Evolutionary conservation across 2,113 vertebrate genomes (phyloP), one percentile per base, ranked within the genome.

Genomic region (Aepyceros melampus): DNA sequence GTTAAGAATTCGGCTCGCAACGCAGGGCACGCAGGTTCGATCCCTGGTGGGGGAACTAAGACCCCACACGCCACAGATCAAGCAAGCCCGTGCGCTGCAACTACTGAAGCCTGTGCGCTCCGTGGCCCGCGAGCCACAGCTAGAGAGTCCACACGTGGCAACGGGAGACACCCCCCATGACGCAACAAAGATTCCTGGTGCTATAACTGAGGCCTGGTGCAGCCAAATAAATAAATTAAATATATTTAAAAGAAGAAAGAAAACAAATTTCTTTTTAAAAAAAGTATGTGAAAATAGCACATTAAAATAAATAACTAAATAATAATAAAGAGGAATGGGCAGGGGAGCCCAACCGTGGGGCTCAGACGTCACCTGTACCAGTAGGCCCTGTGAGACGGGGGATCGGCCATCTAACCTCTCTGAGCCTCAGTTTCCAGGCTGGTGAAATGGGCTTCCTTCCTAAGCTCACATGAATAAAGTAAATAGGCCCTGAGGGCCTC

Each of bases 91-190:
- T 21, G 67, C 2, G 1, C n/a, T 40, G 5, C n/a, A 71, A 23
- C n/a, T 11, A 6, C 64, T 21, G 9, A 21, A 71, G 64, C 9
- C 17, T 36, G 19, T 11, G 64, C 0, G 0, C 5, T 40, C n/a
- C 10, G 5, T 23, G 19, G 67, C 19, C n/a, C 10, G 0, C 0
- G 0, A 40, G n/a, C 67, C 67, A 40, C 67, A 40, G 8, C 64
- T 67, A 36, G 8, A 33, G 31, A n/a, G 33, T 10, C 64, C 16
- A 67, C 4, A 2, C 2, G 2, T n/a, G 7, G 33, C 62, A 19
- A 71, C 5, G 1, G 9, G 23, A 71, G 67, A 23, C 33, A 7
- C 64, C 33, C 4, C n/a, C 67, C 1, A 40, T 0, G 10, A 40
- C 19, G 9, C 67, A 71, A 40, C n/a, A 12, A 40, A 40, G 67